Evolutionary conservation across 2,888 invertebrate genomes (phyloP).

Genomic region (Drosophila mayaguana): DNA sequence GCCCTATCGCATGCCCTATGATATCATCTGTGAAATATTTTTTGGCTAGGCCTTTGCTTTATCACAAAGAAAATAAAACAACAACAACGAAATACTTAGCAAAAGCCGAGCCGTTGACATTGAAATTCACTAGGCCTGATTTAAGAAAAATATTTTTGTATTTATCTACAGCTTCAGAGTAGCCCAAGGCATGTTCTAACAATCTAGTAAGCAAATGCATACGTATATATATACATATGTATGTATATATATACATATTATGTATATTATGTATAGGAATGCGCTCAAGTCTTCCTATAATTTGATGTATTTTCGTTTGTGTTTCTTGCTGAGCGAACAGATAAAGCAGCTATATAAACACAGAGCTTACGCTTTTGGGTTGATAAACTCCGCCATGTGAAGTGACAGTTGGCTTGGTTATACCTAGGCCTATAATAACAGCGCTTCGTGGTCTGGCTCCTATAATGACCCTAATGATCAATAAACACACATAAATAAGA

Average conservation of each 20-base stretch:
- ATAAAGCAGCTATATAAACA: slow-evolving; percentile 67
- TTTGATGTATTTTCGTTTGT: slow-evolving; percentile 11
- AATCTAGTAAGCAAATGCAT: slow-evolving; percentile 7
- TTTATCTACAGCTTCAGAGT: slow-evolving; percentile 62
- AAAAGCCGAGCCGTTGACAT: slow-evolving; percentile 46
- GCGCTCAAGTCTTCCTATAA: slow-evolving; percentile 20
- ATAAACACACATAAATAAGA: slow-evolving; percentile 57
- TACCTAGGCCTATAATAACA: slow-evolving; percentile 58
- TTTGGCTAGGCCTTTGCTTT: slow-evolving; percentile 41
- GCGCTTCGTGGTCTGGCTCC: slow-evolving; percentile 20
- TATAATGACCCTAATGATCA: slow-evolving; percentile 76
- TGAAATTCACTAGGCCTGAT: slow-evolving; percentile 44
- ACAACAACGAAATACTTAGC: slow-evolving; percentile 9
- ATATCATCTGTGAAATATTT: slow-evolving; percentile 72
- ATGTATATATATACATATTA: slow-evolving; percentile 3
- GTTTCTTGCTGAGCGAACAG: slow-evolving; percentile 37
- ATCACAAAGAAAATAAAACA: slow-evolving; percentile 36
- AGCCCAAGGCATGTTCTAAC: slow-evolving; percentile 42
- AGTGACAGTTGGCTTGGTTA: slow-evolving; percentile 58
- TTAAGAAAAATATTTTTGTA: slow-evolving; percentile 55
- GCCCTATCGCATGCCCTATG: slow-evolving; percentile 58
- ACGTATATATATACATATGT: background rate
- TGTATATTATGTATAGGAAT: slow-evolving; percentile 1
- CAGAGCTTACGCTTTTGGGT: slow-evolving; percentile 48
- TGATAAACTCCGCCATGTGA: slow-evolving; percentile 73